Evolutionary conservation across 2,113 vertebrate genomes (phyloP), one percentile per base, ranked within the genome.

Genomic region (Tyrannus savana): DNA sequence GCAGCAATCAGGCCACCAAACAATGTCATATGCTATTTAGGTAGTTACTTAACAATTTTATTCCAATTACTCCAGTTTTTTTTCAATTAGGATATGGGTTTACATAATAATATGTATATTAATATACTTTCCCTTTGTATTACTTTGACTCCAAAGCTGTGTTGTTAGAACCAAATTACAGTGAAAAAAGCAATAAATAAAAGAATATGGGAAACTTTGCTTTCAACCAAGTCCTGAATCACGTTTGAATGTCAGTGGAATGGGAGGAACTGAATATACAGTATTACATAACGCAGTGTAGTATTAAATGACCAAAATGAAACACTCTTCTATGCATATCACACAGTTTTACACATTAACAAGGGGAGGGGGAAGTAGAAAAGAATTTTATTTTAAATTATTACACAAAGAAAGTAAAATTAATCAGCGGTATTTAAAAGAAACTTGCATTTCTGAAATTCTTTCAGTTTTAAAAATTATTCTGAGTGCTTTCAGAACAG

Each of bases 151-250:
- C 58, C 30, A 79, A 94, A 91, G 39, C 19, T 75, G 41, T 75
- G 58, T 24, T 88, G 50, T 50, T 90, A 87, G 64, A 93, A 92
- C 18, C 74, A 87, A 95, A 85, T 8, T 13, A 58, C 55, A 87
- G 35, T 59, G 66, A 88, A 88, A 93, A 87, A 93, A 95, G 27
- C 16, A 80, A 18, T 21, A 35, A 80, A 64, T 24, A 69, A 83
- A 63, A 63, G 19, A 90, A 84, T 52, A 69, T 16, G 67, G 83
- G 95, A 95, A 96, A 95, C 30, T 69, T 25, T 50, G 66, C 52
- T 87, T 88, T 87, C 55, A 92, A 63, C 68, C 53, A 87, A 73
- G 56, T 50, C 56, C 41, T 73, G 60, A 95, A 79, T 96, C 83
- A 92, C 59, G 37, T 37, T 72, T 84, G 58, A 79, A 81, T 56